A percentile compares a stretch with the other conserved stretches of the same genome.
Evolutionary conservation across 2,113 vertebrate species (phyloP).

Genomic region (Tamias sibiricus): DNA sequence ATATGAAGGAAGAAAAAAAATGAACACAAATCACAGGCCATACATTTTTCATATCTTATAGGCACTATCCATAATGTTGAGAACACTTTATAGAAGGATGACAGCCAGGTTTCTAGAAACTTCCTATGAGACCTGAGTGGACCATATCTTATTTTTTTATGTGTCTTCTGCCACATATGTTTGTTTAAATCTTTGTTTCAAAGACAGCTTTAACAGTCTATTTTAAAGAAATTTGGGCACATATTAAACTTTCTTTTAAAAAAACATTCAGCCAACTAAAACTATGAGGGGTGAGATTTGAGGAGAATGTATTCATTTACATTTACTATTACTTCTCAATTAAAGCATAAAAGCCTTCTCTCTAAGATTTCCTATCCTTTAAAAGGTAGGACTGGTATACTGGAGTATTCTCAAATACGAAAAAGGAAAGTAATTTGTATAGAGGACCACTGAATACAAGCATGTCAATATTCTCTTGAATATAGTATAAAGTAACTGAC

Average conservation of each 20-base stretch:
- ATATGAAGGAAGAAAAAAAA: slow-evolving; percentile 8
- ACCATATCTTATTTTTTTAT: background rate
- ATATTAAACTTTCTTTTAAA: slow-evolving; percentile 16
- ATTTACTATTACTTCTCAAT: background rate
- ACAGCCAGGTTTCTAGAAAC: background rate
- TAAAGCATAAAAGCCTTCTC: background rate
- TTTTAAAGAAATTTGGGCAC: slow-evolving; percentile 20
- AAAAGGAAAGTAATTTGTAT: slow-evolving; percentile 49
- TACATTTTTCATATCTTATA: background rate
- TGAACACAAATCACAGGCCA: background rate
- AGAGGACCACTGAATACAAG: background rate
- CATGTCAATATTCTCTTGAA: background rate
- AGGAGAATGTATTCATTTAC: background rate
- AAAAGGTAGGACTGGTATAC: background rate
- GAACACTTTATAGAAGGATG: background rate
- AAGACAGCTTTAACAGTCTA: background rate
- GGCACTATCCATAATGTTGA: background rate
- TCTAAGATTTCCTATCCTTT: background rate
- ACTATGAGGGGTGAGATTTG: background rate
- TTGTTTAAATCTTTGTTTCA: background rate
- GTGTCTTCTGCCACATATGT: background rate
- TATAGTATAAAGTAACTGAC: background rate
- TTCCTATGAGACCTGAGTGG: background rate
- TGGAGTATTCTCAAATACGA: slow-evolving; percentile 4
- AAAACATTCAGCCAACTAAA: background rate